Evolutionary conservation across 1,140 invertebrate species (phyloP).

Genomic region (Cardiocondyla obscurior): DNA sequence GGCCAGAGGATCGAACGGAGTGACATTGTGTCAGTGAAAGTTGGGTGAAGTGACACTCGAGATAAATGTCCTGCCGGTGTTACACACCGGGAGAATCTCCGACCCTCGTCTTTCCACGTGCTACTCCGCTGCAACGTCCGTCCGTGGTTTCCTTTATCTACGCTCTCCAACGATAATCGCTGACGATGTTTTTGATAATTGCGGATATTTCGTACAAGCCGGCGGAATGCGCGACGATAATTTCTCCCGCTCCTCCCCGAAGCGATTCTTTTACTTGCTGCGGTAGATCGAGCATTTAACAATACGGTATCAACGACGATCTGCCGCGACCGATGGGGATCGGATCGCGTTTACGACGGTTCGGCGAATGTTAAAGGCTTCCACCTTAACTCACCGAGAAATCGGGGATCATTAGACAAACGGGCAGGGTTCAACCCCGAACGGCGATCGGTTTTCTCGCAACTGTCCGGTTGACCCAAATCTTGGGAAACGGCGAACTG

Average conservation of each 20-base stretch:
- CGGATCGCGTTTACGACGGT: slow-evolving; percentile 18
- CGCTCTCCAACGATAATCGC: neutral
- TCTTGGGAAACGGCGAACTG: slow-evolving; percentile 66
- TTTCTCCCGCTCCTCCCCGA: neutral
- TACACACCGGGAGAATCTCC: slow-evolving; percentile 42
- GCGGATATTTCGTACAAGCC: neutral
- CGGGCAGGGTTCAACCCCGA: slow-evolving; percentile 25
- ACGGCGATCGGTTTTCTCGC: slow-evolving; percentile 59
- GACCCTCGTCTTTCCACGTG: neutral
- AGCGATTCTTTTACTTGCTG: neutral
- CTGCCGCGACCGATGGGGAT: slow-evolving; percentile 12
- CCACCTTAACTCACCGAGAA: slow-evolving; percentile 69
- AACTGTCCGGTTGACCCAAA: slow-evolving; percentile 73
- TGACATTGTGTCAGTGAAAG: slow-evolving; percentile 74
- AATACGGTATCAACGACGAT: neutral
- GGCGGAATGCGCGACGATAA: neutral
- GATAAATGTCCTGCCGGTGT: slow-evolving; percentile 76
- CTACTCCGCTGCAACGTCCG: neutral
- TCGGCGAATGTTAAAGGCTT: slow-evolving; percentile 33
- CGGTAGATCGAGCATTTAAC: neutral
- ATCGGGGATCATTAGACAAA: slow-evolving; percentile 74
- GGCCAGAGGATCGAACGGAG: slow-evolving; percentile 47
- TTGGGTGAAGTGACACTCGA: slow-evolving; percentile 74
- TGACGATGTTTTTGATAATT: neutral
- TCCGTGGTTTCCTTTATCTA: neutral